phyloP scores from a whole-genome alignment of 53 echinoderm and acorn worm species.

The Luidia sarsii region DNA sequence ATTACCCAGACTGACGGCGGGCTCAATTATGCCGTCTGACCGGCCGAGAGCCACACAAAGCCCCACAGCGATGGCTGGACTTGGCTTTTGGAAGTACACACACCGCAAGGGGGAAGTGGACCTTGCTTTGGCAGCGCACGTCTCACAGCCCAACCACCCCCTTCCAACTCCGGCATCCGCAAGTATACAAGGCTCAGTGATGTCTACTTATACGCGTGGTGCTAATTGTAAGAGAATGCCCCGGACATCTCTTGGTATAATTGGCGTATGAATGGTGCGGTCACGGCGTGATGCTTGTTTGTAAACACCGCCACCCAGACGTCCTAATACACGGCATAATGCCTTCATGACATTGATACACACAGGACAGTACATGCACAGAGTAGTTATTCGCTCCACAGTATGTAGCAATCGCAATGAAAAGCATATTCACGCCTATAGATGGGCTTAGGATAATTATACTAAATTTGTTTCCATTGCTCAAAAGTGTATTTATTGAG shows the following conservation, averaged over 20 bases:
- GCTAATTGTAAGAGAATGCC: slow-evolving; percentile 43
- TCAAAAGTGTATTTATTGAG: too few relatives aligned
- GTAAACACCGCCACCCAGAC: slow-evolving; percentile 42
- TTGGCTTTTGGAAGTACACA: slow-evolving; percentile 26
- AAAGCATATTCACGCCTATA: too few relatives aligned
- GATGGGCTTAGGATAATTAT: too few relatives aligned
- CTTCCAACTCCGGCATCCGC: slow-evolving; percentile 10
- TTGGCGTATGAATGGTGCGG: slow-evolving; percentile 33
- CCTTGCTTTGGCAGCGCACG: slow-evolving; percentile 9
- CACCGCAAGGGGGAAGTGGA: background rate
- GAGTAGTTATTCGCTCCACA: too few relatives aligned
- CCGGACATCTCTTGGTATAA: slow-evolving; percentile 4
- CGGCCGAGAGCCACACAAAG: slow-evolving; percentile 3
- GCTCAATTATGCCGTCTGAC: slow-evolving; percentile 44
- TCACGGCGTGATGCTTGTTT: slow-evolving; percentile 30
- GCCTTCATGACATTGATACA: slow-evolving; percentile 23
- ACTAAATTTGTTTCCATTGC: too few relatives aligned
- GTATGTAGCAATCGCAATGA: too few relatives aligned
- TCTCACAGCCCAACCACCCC: too few relatives aligned
- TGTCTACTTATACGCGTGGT: slow-evolving; percentile 18
- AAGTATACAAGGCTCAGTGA: background rate
- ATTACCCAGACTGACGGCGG: slow-evolving; percentile 47
- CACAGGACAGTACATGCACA: too few relatives aligned
- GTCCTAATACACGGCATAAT: slow-evolving; percentile 27
- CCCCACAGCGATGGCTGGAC: background rate